These are phyloP conservation scores for Emmelina monodactyla DNA, from an alignment of 2,888 invertebrate genomes.

Conservation along the genomic window DNA sequence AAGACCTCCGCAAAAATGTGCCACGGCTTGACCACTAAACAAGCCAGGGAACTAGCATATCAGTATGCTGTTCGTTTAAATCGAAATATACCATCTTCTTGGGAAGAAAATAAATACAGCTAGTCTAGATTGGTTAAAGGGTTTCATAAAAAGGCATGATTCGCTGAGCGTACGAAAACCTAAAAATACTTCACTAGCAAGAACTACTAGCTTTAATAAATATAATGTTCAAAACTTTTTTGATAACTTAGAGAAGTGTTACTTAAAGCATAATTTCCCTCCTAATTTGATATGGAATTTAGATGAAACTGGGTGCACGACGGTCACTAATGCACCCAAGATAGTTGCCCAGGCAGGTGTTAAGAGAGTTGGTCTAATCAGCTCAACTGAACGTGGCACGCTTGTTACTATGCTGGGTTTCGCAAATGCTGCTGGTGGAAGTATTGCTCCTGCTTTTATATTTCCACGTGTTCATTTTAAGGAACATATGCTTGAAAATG, in stretches of 20 bases:
- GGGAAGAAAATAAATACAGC: slow-evolving; percentile 4
- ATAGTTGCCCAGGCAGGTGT: slow-evolving; percentile 8
- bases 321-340: slow-evolving; percentile 5
- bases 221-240: slow-evolving; percentile 12
- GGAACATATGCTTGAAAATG: slow-evolving; percentile 13
- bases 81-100: slow-evolving; percentile 4
- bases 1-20: slow-evolving; percentile 15
- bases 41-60: slow-evolving; percentile 14
- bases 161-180: slow-evolving; percentile 11
- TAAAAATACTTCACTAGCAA: slow-evolving; percentile 5
- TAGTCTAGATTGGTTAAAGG: slow-evolving; percentile 53
- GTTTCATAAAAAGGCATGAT: slow-evolving; percentile 17
- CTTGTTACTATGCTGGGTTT: slow-evolving; percentile 14
- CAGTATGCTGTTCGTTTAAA: slow-evolving; percentile 11
- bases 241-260: slow-evolving; percentile 12
- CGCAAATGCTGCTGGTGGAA: slow-evolving; percentile 14
- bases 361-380: slow-evolving; percentile 13
- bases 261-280: slow-evolving; percentile 9
- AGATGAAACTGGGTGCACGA: slow-evolving; percentile 12
- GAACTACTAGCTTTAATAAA: slow-evolving; percentile 13
- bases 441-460: slow-evolving; percentile 13
- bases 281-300: slow-evolving; percentile 14
- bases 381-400: slow-evolving; percentile 12
- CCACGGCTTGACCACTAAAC: slow-evolving; percentile 14
- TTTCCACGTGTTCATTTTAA: slow-evolving; percentile 14